Evolutionary conservation across 2,888 invertebrate genomes (phyloP), one percentile per base, ranked within the genome.

Genomic region (Mesorhabditis spiculigera): DNA sequence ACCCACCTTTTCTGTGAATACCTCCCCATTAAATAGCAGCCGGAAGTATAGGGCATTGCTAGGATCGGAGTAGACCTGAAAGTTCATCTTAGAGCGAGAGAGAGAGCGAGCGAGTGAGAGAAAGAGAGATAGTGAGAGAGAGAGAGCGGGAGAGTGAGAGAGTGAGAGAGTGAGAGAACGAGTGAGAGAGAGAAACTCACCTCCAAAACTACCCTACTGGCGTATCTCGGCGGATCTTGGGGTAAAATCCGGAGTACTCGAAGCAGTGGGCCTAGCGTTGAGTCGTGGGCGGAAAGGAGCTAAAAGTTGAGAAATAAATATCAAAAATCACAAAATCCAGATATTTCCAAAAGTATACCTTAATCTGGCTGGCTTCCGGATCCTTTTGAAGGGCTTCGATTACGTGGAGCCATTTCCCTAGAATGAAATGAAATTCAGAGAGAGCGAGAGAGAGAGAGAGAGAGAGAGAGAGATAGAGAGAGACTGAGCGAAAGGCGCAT

Each of bases 181-280:
- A n/a, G n/a, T n/a, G n/a, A n/a, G n/a, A 45, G 13, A 6, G 44
- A 28, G 8, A 66, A 16, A 65, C 42, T 5, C 0, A 95, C 91
- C 87, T 96, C 95, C 78, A 95, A 91, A 4, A 93, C 90, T 79
- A 95, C 89, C 68, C 95, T 89, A 0, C 94, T 91, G 0, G 93
- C 94, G 86, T 94, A 96, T 42, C 92, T 91, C 65, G 94, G 91
- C 74, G 88, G 70, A 83, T 86, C 65, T 8, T 75, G 67, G 58
- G 73, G 74, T 8, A 72, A 74, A 65, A 79, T 64, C n/a, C 75
- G 69, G n/a, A 79, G 72, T 43, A 71, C 71, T 65, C 78, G 74
- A 3, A 76, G 69, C n/a, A 78, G 65, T 10, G 79, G 79, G 43
- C 73, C 78, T 41, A 79, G 73, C 16, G 73, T 73, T 5, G 71